Percentiles rank a stretch among this genome's conserved stretches.
These are phyloP conservation scores for Danaus chrysippus DNA, from an alignment of 2,888 invertebrate species.

Conservation along the genomic window DNA sequence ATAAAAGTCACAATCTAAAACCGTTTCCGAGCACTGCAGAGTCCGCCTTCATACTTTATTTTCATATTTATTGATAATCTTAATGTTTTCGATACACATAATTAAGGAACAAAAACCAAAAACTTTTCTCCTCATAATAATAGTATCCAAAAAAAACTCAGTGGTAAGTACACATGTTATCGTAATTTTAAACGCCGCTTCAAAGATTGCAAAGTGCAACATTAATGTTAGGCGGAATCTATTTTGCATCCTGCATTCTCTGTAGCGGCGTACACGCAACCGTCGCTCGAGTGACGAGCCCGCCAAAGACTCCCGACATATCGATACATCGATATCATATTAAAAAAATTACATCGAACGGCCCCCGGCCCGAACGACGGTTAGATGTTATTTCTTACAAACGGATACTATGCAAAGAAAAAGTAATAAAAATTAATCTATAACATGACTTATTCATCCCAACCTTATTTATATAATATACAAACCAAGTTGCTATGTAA, in stretches of 20 bases:
- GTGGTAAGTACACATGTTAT: constrained; percentile 67
- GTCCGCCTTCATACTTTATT: constrained; percentile 64
- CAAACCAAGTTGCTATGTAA: constrained; percentile 63
- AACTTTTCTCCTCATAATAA: constrained; percentile 65
- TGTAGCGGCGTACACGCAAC: constrained; percentile 57
- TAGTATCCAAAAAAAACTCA: constrained; percentile 66
- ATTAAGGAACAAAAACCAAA: constrained; percentile 79
- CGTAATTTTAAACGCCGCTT: constrained; percentile 60
- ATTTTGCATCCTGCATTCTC: constrained; percentile 69
- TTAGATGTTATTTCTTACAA: constrained; percentile 58
- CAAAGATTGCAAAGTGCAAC: constrained; percentile 72
- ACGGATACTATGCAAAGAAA: constrained; percentile 72
- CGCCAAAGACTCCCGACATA: constrained; percentile 19
- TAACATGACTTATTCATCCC: constrained; percentile 74
- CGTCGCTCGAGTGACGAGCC: constrained; percentile 35
- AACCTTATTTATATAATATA: constrained; percentile 72
- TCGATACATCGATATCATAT: constrained; percentile 32
- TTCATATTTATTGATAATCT: constrained; percentile 73
- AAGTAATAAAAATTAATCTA: constrained; percentile 72
- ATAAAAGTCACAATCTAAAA: constrained; percentile 69
- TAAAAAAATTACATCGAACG: constrained; percentile 35
- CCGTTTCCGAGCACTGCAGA: constrained; percentile 56
- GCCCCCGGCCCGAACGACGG: constrained; percentile 43
- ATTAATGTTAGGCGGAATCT: constrained; percentile 77
- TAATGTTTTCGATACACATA: constrained; percentile 72